Evolutionary conservation across 2,113 vertebrate genomes (phyloP), one percentile per base, ranked within the genome.

Genomic region (Clarias magur): DNA sequence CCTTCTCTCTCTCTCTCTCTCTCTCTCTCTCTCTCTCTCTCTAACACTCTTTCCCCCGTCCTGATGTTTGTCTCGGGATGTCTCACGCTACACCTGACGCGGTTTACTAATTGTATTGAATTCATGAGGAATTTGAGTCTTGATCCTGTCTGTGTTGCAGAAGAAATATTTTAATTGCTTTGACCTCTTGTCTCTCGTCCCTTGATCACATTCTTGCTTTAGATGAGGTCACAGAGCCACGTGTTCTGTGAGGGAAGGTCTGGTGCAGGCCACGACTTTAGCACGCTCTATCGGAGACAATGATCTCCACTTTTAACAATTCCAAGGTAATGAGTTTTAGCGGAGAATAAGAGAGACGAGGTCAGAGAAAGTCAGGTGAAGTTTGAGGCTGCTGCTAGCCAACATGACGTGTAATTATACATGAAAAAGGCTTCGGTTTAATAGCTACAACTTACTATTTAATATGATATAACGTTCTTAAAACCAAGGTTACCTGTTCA

Each of bases 251-350:
- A 38, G 13, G 34, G 53, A 19, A 85, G 70, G 57, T 62, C 56
- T 60, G 23, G 17, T 54, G 67, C 68, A 23, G 60, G 34, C 80
- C 16, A 34, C 10, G 80, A 67, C 38, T 42, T 38, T 25, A 60
- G 27, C 23, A 16, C 3, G 19, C 60, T 84, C 72, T n/a, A 13
- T 60, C 72, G 27, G 13, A 53, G 57, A 85, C 72, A 48, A 23
- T 21, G 60, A 78, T n/a, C 59, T 42, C 73, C 25, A 12, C 59
- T 38, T 78, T 54, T 25, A 15, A 53, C 73, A 54, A 42, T 15
- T 30, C 59, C 15, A 59, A 65, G 84, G 73, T 79, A 54, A 85
- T 85, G 59, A 56, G 84, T 85, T 85, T 79, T 30, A 53, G 72
- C 2, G 13, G 70, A 62, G 70, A 85, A 62, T 53, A 48, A 85